phyloP scores from a whole-genome alignment of 37 sponge, comb jelly and placozoan species.

The Ephydatia muelleri region DNA sequence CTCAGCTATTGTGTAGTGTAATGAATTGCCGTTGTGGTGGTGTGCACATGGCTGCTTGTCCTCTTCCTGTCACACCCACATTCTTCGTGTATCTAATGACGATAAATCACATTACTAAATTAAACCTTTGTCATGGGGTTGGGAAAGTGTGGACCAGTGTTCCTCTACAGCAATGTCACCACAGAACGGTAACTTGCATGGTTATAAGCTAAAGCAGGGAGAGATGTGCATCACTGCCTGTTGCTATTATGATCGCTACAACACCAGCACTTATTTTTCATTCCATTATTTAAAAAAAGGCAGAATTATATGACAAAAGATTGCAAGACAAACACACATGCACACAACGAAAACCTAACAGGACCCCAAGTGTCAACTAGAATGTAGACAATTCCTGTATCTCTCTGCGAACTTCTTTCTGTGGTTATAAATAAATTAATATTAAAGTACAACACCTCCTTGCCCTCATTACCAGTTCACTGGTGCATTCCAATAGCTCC shows the following conservation, averaged over 20 bases:
- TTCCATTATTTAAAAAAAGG: too few species aligned
- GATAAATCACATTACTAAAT: too few species aligned
- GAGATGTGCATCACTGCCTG: too few species aligned
- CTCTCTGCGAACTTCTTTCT: constrained; percentile 45
- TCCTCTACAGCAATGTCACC: too few species aligned
- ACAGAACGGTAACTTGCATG: too few species aligned
- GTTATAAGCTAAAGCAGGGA: too few species aligned
- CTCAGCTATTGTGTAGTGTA: not conserved
- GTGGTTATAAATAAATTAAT: not conserved
- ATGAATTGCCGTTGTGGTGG: not conserved
- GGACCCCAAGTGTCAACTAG: not conserved
- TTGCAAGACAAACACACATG: not conserved
- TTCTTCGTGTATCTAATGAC: not conserved
- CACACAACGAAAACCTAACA: not conserved
- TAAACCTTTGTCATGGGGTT: too few species aligned
- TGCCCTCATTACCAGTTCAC: constrained; percentile 34
- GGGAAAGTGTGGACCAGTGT: too few species aligned
- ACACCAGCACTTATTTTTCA: too few species aligned
- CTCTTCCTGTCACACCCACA: not conserved
- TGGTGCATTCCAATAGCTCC: constrained; percentile 29
- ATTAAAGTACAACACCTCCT: not conserved
- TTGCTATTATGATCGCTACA: too few species aligned
- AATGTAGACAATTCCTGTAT: constrained; percentile 39
- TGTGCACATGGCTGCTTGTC: not conserved
- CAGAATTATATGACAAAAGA: too few species aligned